Evolutionary conservation across 2,797 vertebrate genomes (phyloP).

Genomic region (Simalia tracyae): DNA sequence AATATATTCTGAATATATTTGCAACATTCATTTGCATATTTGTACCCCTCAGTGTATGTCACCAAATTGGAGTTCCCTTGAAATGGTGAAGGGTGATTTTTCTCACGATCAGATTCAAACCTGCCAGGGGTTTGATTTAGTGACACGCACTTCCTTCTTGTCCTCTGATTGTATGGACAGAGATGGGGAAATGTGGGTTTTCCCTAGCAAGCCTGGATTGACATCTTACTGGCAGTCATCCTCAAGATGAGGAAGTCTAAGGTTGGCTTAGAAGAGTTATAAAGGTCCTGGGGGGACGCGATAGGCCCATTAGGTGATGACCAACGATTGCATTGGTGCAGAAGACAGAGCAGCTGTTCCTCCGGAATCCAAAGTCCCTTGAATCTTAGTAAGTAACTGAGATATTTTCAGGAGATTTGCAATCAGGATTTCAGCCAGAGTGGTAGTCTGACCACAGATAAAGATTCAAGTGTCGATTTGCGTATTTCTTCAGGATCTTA

Average conservation of each 20-base stretch:
- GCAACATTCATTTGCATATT: background rate
- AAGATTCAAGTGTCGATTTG: background rate
- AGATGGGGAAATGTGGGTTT: constrained; percentile 21
- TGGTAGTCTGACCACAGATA: background rate
- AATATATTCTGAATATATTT: background rate
- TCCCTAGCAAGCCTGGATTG: background rate
- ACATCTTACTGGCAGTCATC: background rate
- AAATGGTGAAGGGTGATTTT: background rate
- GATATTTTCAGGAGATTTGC: background rate
- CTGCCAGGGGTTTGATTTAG: background rate
- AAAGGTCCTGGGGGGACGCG: background rate
- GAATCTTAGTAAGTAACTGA: background rate
- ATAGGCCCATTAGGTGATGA: no score
- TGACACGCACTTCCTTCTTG: background rate
- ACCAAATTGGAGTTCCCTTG: background rate
- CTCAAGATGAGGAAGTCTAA: constrained; percentile 1
- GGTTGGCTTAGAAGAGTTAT: background rate
- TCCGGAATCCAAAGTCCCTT: background rate
- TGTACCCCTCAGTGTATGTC: background rate
- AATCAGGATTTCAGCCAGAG: background rate
- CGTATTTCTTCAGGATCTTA: background rate
- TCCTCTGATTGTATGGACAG: background rate
- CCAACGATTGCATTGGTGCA: background rate
- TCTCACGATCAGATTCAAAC: background rate
- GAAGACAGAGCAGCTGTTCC: background rate